Conservation (phyloP, 2,888 invertebrate species). For the Apamea epomidion region DNA sequence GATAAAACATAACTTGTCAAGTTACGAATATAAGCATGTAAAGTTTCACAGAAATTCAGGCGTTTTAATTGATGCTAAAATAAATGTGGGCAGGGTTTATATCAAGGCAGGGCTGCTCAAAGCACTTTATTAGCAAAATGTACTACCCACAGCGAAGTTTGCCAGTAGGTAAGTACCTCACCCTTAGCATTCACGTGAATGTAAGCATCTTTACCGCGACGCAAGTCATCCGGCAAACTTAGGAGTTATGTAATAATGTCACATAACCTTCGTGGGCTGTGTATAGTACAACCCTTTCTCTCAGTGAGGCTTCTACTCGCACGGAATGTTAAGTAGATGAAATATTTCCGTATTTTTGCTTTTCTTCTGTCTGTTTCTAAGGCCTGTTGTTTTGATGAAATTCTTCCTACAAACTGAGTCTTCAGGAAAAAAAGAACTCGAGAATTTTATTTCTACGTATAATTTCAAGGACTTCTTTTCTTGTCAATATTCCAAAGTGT, state of each 20-base stretch:
- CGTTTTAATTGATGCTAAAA: slow-evolving; percentile 49
- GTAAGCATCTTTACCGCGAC: slow-evolving; percentile 50
- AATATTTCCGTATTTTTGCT: slow-evolving; percentile 46
- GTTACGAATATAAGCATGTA: slow-evolving; percentile 12
- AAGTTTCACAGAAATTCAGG: slow-evolving; percentile 24
- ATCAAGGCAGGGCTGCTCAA: slow-evolving; percentile 34
- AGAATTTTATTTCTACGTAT: slow-evolving; percentile 12
- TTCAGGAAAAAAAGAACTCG: slow-evolving; percentile 6
- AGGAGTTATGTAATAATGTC: slow-evolving; percentile 52
- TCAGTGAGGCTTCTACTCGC: slow-evolving; percentile 25
- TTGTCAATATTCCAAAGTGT: slow-evolving; percentile 32
- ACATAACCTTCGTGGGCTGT: slow-evolving; percentile 31
- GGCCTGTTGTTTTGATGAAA: slow-evolving; percentile 33
- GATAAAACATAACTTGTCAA: slow-evolving; percentile 28
- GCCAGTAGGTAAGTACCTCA: slow-evolving; percentile 7
- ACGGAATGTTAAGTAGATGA: slow-evolving; percentile 55
- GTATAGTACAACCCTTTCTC: slow-evolving; percentile 40
- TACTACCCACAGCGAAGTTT: slow-evolving; percentile 39
- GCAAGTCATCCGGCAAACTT: slow-evolving; percentile 51
- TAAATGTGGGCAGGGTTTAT: slow-evolving; percentile 46
- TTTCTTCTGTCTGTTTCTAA: slow-evolving; percentile 14
- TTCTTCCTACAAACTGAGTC: slow-evolving; percentile 15
- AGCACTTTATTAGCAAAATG: slow-evolving; percentile 50
- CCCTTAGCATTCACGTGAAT: slow-evolving; percentile 22
- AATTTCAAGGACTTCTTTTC: slow-evolving; percentile 10